phyloP scores from a whole-genome alignment of 2,113 vertebrate species.

The Ammodytes dubius region DNA sequence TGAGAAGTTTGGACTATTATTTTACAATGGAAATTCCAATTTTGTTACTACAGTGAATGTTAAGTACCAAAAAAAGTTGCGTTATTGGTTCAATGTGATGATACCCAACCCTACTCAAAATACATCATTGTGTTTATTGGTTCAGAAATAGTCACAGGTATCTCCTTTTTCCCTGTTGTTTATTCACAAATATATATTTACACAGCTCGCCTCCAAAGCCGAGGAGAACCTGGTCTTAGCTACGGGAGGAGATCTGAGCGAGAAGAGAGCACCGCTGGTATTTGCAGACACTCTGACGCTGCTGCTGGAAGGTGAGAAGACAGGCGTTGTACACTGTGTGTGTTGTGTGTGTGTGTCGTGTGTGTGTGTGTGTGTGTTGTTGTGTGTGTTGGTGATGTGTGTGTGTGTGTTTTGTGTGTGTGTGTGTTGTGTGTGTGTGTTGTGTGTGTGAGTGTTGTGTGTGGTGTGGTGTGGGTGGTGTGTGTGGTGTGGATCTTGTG shows the following conservation, averaged over 20 bases:
- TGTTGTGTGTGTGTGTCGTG: neutral
- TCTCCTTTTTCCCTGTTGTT: neutral
- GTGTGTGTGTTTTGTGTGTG: constrained; percentile 3
- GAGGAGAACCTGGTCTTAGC: constrained; percentile 94
- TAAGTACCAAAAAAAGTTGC: too few species aligned
- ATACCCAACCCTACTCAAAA: neutral
- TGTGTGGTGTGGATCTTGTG: too few species aligned
- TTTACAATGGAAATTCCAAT: too few species aligned
- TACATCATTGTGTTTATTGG: neutral
- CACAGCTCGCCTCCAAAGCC: constrained; percentile 93
- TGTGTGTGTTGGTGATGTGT: neutral
- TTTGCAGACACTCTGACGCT: constrained; percentile 97
- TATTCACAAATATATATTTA: neutral
- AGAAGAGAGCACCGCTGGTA: constrained; percentile 92
- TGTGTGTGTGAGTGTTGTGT: neutral
- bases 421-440: neutral
- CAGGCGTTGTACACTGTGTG: neutral
- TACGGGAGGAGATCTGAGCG: constrained; percentile 90
- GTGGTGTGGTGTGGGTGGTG: neutral
- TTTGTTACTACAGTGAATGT: too few species aligned
- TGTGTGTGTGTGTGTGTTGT: neutral
- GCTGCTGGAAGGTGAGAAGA: constrained; percentile 91
- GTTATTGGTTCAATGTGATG: too few species aligned
- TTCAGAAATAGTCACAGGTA: neutral
- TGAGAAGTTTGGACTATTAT: too few species aligned